A percentile compares a stretch with the other conserved stretches of the same genome.
phyloP scores from a whole-genome alignment of 1,140 invertebrate genomes.

The Heliconius eleuchia region DNA sequence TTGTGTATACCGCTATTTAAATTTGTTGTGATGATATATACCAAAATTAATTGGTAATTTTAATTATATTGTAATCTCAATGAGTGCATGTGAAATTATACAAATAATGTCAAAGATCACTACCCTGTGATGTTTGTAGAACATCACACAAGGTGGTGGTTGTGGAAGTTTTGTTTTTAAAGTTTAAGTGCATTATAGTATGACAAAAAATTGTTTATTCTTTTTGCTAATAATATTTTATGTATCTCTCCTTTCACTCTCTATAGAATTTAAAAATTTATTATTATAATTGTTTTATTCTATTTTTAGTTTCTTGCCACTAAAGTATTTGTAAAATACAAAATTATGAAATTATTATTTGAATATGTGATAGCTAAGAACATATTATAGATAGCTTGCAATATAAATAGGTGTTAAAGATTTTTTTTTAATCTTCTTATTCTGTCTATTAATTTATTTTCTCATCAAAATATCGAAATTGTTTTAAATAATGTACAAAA shows the following conservation, averaged over 20 bases:
- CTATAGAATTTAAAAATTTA: conserved; percentile 66
- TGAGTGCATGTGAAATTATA: conserved; percentile 64
- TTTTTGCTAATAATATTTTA: conserved; percentile 52
- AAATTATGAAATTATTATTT: conserved; percentile 66
- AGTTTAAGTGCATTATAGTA: conserved; percentile 74
- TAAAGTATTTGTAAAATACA: conserved; percentile 70
- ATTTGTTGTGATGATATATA: conserved; percentile 56
- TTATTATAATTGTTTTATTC: conserved; percentile 59
- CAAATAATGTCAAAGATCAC: conserved; percentile 52
- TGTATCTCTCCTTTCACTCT: conserved; percentile 71
- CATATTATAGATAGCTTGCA: conserved; percentile 43
- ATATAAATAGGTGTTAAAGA: conserved; percentile 49
- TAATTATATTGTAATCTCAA: conserved; percentile 72
- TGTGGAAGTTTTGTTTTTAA: conserved; percentile 20
- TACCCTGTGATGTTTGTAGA: conserved; percentile 70
- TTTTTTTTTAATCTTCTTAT: conserved; percentile 53
- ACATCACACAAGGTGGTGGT: conserved; percentile 63
- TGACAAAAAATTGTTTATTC: conserved; percentile 72
- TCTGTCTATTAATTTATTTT: conserved; percentile 58
- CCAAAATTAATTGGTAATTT: conserved; percentile 53
- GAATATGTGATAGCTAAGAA: conserved; percentile 76
- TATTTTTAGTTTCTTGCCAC: conserved; percentile 77
- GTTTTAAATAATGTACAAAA: conserved; percentile 69
- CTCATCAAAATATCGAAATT: conserved; percentile 49
- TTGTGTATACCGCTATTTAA: conserved; percentile 68